Evolutionary conservation across 2,888 invertebrate genomes (phyloP), one percentile per base, ranked within the genome.

Genomic region (Polyommatus icarus): DNA sequence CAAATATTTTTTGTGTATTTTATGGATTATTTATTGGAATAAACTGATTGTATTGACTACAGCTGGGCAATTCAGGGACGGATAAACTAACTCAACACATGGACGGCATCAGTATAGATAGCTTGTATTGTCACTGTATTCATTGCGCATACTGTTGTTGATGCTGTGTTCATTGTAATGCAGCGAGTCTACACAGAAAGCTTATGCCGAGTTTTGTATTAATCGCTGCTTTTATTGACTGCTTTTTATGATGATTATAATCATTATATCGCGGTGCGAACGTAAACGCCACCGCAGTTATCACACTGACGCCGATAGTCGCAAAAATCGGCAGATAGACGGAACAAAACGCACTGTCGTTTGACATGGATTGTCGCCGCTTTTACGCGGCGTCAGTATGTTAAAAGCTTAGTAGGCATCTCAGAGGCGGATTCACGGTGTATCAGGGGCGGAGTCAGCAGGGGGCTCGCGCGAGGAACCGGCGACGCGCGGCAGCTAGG

Each of bases 401-500:
- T 61, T 3, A 61, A 15, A 4, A 67, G 29, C 29, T 12, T 5
- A 29, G 72, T 40, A 46, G n/a, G 24, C 20, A 12, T 4, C 40
- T 73, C 40, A 46, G 73, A 12, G 46, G 73, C 40, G 24, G 40
- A 40, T 29, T 32, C 67, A 32, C 15, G 67, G 67, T 15, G 12
- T 29, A 18, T 29, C 67, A 8, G 77, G 76, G 40, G 79, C 77
- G 76, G 76, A 76, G 50, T 80, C 36, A 67, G 78, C 76, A 76
- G 80, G 78, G 76, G 82, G 83, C 78, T 95, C 94, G 76, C 75
- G 77, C 77, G 54, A 96, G 91, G 90, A 96, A 96, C 82, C 94
- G 93, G 83, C 94, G 94, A 75, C 96, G 91, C 67, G 96, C 97
- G 75, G 89, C 91, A 76, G 94, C 91, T 76, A 96, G 84, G 85